Percentiles rank a stretch among this genome's conserved stretches.
Evolutionary conservation across 1,140 invertebrate genomes (phyloP).

Genomic region (Nasonia vitripennis): DNA sequence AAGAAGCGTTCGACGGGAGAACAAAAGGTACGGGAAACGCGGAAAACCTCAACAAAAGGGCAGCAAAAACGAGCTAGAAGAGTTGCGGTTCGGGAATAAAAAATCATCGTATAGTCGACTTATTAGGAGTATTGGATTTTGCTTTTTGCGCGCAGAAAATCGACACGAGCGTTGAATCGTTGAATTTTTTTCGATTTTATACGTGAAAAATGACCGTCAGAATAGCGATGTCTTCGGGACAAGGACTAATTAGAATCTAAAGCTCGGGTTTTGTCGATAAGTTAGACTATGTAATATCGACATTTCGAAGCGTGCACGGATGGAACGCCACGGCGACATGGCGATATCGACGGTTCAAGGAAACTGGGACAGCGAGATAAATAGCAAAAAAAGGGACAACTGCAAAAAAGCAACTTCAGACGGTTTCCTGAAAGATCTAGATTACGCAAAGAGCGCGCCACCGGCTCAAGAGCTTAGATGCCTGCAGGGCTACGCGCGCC

Average conservation of each 20-base stretch:
- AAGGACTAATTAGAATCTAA: too few relatives aligned
- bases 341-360: too few relatives aligned
- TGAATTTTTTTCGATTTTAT: too few relatives aligned
- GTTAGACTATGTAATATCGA: too few relatives aligned
- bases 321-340: too few relatives aligned
- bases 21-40: background rate
- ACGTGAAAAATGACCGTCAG: too few relatives aligned
- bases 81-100: background rate
- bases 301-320: too few relatives aligned
- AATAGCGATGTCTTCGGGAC: too few relatives aligned
- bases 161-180: too few relatives aligned
- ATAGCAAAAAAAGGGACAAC: background rate
- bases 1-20: background rate
- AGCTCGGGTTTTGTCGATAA: too few relatives aligned
- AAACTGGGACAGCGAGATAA: background rate
- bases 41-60: background rate
- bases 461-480: background rate
- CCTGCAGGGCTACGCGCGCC: background rate
- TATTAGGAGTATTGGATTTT: background rate
- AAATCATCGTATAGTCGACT: background rate
- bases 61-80: background rate
- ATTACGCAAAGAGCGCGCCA: background rate
- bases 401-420: background rate
- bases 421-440: background rate
- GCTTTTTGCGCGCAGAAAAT: background rate